Percentiles rank a stretch among this genome's conserved stretches.
Conservation (phyloP, 2,113 vertebrate species). For the Oncorhynchus gorbuscha region DNA sequence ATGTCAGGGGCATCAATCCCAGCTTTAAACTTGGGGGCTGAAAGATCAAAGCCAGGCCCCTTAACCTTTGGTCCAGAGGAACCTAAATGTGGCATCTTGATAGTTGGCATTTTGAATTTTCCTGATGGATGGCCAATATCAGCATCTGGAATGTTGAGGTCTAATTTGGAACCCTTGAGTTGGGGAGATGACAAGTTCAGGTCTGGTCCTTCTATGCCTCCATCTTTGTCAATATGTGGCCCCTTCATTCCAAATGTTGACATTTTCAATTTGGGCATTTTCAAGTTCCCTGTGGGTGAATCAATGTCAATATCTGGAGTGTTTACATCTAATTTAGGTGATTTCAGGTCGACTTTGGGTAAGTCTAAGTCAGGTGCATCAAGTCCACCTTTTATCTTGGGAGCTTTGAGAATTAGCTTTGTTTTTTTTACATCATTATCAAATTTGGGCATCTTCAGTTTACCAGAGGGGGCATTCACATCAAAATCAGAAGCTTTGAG, state of each 20-base stretch:
- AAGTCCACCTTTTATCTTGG: conserved; percentile 38
- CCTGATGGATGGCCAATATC: too few species aligned
- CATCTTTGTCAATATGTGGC: conserved; percentile 28
- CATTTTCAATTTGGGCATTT: conserved; percentile 56
- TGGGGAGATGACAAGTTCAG: too few species aligned
- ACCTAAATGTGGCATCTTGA: too few species aligned
- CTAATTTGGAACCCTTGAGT: too few species aligned
- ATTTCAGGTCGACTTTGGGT: conserved; percentile 32
- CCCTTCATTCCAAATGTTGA: conserved; percentile 43
- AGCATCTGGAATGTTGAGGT: too few species aligned
- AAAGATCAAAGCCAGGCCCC: conserved; percentile 7
- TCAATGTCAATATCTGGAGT: conserved; percentile 36
- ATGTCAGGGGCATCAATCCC: too few species aligned
- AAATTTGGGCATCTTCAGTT: conserved; percentile 33
- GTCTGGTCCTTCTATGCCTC: conserved; percentile 28
- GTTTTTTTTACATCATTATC: conserved; percentile 29
- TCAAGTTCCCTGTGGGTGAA: conserved; percentile 40
- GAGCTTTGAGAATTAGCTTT: conserved; percentile 34
- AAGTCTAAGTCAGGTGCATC: conserved; percentile 21
- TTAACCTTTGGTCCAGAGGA: too few species aligned
- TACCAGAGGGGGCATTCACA: conserved; percentile 39
- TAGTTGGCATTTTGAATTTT: too few species aligned
- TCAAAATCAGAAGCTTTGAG: conserved; percentile 49
- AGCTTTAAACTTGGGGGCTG: not conserved
- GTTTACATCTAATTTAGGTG: conserved; percentile 11